Conservation (phyloP, 2,113 vertebrate genomes). For the Rattus norvegicus region GRCr8 NC_086019.1:21580501-21581000, state of each 20-base stretch:
- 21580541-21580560: not conserved
- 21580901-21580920: too few relatives aligned
- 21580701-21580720: not conserved
- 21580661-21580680: not conserved
- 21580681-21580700: not conserved
- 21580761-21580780: not conserved
- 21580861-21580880: too few relatives aligned
- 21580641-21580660: not conserved
- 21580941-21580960: too few relatives aligned
- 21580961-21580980: too few relatives aligned
- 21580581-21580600: not conserved
- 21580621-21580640: not conserved
- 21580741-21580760: not conserved
- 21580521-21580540: not conserved
- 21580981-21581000: too few relatives aligned
- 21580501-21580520: not conserved
- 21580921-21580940: too few relatives aligned
- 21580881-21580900: too few relatives aligned
- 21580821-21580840: too few relatives aligned
- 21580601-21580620: constrained; percentile 36
- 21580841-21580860: too few relatives aligned
- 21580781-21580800: not conserved
- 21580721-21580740: not conserved
- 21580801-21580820: too few relatives aligned
- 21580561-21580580: not conserved